Evolutionary conservation across 2,888 invertebrate genomes (phyloP).

Genomic region (Punctoribates punctum): DNA sequence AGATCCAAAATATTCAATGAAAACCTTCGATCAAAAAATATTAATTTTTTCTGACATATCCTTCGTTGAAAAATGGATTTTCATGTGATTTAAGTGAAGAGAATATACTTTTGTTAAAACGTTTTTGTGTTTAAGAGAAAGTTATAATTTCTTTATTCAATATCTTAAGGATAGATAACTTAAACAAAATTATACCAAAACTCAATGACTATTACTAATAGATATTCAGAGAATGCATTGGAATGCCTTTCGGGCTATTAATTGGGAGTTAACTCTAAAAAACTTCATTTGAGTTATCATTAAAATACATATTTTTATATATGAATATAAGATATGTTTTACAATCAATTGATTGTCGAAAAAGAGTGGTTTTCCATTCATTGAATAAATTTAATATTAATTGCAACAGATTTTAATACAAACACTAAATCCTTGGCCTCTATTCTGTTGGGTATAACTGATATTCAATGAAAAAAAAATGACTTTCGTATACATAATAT

Average conservation of each 20-base stretch:
- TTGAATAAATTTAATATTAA: slow-evolving; percentile 9
- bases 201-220: not conserved
- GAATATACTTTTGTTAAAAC: no score
- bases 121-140: no score
- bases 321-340: no score
- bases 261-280: slow-evolving; percentile 20
- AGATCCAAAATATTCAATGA: no score
- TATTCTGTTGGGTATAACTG: not conserved
- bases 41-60: no score
- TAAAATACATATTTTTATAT: not conserved
- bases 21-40: no score
- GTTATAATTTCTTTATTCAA: not conserved
- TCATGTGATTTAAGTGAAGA: no score
- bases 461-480: no score
- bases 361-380: not conserved
- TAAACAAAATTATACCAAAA: not conserved
- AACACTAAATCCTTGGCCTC: slow-evolving; percentile 1
- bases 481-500: no score
- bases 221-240: not conserved
- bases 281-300: not conserved
- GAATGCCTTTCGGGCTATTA: slow-evolving; percentile 25
- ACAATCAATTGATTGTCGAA: no score
- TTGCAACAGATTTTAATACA: not conserved
- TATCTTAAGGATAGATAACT: not conserved
- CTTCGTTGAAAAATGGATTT: no score